Evolutionary conservation across 2,797 vertebrate species (phyloP).

Genomic region (Pristis pectinata): DNA sequence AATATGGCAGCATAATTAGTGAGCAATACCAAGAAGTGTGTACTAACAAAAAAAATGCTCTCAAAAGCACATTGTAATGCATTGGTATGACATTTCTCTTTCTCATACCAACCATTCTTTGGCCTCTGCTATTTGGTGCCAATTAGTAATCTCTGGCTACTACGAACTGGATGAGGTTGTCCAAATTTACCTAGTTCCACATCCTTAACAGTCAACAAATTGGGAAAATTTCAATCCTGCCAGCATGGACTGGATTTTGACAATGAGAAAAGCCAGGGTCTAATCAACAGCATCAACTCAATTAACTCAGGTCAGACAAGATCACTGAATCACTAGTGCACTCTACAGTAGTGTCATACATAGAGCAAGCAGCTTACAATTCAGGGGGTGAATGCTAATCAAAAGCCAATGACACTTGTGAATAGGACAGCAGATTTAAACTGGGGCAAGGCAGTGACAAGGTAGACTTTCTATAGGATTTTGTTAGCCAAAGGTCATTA

Average conservation of each 20-base stretch:
- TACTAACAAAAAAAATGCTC: not conserved
- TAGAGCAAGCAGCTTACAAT: not conserved
- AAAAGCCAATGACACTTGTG: not conserved
- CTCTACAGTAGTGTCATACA: not conserved
- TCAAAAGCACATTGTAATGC: not conserved
- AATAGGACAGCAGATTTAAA: not conserved
- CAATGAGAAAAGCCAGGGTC: not conserved
- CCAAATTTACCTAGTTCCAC: not conserved
- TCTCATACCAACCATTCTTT: not conserved
- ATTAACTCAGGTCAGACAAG: not conserved
- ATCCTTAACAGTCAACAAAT: not conserved
- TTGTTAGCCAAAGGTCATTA: too few relatives aligned
- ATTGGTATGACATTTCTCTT: not conserved
- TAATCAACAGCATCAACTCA: not conserved
- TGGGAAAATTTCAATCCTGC: not conserved
- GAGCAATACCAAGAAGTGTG: not conserved
- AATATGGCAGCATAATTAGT: not conserved
- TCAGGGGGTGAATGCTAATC: not conserved
- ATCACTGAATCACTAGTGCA: not conserved
- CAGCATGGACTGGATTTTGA: not conserved
- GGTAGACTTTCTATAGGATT: not conserved
- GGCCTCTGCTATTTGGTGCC: not conserved
- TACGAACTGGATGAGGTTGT: not conserved
- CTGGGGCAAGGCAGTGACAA: not conserved
- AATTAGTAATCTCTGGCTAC: not conserved